Base-by-base conservation (phyloP, 2,113 vertebrate genomes). In the Brachyhypopomus gauderio region DNA sequence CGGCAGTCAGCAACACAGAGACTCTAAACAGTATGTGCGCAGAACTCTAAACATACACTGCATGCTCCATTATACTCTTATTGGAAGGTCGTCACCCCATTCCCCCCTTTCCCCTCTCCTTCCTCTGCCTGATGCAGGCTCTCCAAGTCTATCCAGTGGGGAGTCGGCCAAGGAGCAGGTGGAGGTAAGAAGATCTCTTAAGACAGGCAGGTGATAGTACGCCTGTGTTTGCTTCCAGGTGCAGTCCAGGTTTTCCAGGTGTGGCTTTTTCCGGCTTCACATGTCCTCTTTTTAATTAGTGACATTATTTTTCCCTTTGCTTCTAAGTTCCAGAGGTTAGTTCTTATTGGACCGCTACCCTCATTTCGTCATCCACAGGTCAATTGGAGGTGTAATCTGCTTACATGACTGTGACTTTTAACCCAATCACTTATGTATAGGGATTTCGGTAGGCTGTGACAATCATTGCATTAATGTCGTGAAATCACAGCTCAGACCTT, bases 71-170 rank as follows among this genome's bases (percentile, higher is more conserved):
- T 16, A 12, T 22, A 36, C n/a, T 48, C 27, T 69, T 9, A 7
- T 0, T 23, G 20, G 8, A 52, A 52, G 45, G 45, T 7, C 45
- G 2, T 19, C 34, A n/a, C 19, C 5, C 19, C 62, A 48, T 0
- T 19, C 41, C 3, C 36, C 14, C 34, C 20, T 1, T 17, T 38
- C 0, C 14, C 20, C 3, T 2, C 3, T 41, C 71, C 75, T 75
- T 45, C 20, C 2, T 60, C 55, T 75, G 55, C 75, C 41, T 73
- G 82, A 52, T 55, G 22, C n/a, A 93, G 94, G 95, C 77, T 94
- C 97, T 89, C 94, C 96, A 88, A 98, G 86, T 76, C 94, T 97
- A 45, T 97, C 97, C 90, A 96, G 96, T 85, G 92, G 94, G 78
- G 96, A 95, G 64, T 86, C 90, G 0, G 20, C 93, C 0, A 58